Base-by-base conservation (phyloP, 2,113 vertebrate species). In the Microcebus lehilahytsara region DNA sequence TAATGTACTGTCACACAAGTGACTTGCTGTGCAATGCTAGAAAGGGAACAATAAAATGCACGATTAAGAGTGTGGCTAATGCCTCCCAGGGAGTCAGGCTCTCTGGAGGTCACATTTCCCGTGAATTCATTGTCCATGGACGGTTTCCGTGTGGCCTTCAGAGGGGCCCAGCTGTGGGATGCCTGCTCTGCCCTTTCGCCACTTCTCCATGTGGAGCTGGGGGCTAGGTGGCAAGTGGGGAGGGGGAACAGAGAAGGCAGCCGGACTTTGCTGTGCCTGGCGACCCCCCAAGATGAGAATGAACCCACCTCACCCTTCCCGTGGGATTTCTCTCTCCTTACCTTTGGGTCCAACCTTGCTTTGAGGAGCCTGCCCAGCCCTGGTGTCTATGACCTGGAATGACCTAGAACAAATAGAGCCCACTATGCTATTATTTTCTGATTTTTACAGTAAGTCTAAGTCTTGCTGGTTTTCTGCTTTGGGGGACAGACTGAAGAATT, bases 1-100 rank as follows among this genome's bases (percentile, higher is more conserved):
- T 96, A 92, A 98, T 96, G 84, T 71, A 46, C 97, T 84, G 81
- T 97, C 96, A 97, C 92, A 95, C 69, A 81, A 95, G 94, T 56
- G 90, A 96, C 97, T 95, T 96, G 96, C 97, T 97, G 95, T 79
- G 66, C 69, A 0, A 42, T 64, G 85, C 97, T 85, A 85, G 93
- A 69, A 95, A 96, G 83, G 67, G 89, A 93, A 97, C 96, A 97
- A 96, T 98, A 98, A 98, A 97, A 98, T 79, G 97, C 97, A 90
- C 87, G 3, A 97, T 97, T 97, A 96, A 96, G 93, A 96, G 78
- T 60, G 75, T 95, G 46, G 94, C 91, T 66, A 60, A 84, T 67
- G 95, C 95, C 93, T 95, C 64, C 66, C 89, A 37, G 84, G 66
- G 92, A 96, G 84, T 49, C 71, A 5, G 64, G 60, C 72, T 85